Conservation (phyloP, 2,113 vertebrate genomes). For the Malaclemys terrapin region DNA sequence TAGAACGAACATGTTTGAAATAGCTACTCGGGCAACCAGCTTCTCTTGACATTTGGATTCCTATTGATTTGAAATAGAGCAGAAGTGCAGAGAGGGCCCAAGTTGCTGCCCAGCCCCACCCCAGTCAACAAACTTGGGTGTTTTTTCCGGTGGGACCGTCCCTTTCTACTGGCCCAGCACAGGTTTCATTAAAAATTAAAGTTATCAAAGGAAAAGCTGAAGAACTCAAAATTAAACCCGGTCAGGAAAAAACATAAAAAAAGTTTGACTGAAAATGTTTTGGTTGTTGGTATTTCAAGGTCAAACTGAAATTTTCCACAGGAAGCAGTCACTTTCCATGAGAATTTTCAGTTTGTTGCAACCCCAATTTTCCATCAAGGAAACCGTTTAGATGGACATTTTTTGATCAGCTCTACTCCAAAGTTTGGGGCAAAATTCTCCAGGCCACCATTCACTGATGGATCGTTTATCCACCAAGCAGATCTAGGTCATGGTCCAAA, state of each 20-base stretch:
- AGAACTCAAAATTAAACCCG: background rate
- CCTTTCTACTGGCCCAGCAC: background rate
- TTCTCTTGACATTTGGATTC: background rate
- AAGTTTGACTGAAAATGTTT: background rate
- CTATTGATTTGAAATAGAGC: background rate
- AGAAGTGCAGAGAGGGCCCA: background rate
- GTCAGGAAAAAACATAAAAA: background rate
- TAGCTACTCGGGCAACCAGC: background rate
- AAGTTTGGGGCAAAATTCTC: rapidly evolving
- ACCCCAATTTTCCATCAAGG: background rate
- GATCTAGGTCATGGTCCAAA: background rate
- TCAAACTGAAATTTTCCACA: background rate
- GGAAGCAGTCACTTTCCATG: background rate
- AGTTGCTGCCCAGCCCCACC: background rate
- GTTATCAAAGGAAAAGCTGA: background rate
- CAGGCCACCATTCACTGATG: too few relatives aligned
- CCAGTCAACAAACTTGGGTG: background rate
- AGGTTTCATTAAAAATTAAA: background rate
- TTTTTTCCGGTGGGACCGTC: background rate
- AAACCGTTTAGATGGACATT: background rate
- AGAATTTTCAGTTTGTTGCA: background rate
- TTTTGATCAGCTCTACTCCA: background rate
- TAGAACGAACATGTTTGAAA: background rate
- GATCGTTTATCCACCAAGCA: background rate
- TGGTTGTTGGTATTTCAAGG: background rate